Evolutionary conservation across 1,140 invertebrate species (phyloP).

Genomic region (Proales similis): DNA sequence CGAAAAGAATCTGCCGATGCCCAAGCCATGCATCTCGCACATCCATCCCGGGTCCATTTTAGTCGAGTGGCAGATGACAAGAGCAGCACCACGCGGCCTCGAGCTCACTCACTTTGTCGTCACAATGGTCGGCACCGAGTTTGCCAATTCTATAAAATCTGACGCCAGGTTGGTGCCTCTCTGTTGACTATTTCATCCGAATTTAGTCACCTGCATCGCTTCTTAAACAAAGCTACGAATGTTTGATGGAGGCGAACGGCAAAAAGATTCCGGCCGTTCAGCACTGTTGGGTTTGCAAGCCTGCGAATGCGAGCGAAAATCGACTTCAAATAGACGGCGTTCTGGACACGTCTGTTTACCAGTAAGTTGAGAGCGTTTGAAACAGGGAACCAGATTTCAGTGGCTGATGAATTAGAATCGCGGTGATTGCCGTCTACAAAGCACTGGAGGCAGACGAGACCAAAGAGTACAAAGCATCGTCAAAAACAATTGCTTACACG

Average conservation of each 20-base stretch:
- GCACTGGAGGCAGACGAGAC: conserved; percentile 43
- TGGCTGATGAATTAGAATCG: conserved; percentile 42
- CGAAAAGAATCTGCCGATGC: not conserved
- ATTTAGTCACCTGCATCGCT: conserved; percentile 2
- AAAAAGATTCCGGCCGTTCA: conserved; percentile 45
- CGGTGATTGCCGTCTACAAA: conserved; percentile 49
- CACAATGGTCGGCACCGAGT: conserved; percentile 49
- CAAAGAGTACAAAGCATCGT: conserved; percentile 48
- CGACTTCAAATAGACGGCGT: conserved; percentile 46
- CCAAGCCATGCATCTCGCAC: conserved; percentile 20
- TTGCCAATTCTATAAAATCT: conserved; percentile 46
- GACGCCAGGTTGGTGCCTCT: conserved; percentile 45
- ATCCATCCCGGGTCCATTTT: not conserved
- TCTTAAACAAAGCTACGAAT: conserved; percentile 47
- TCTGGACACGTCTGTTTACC: conserved; percentile 45
- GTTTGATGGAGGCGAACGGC: conserved; percentile 47
- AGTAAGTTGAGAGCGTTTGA: conserved; percentile 39
- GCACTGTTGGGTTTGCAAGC: conserved; percentile 47
- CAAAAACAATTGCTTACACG: conserved; percentile 49
- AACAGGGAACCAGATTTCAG: not conserved
- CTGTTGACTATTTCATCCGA: not conserved
- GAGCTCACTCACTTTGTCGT: conserved; percentile 44
- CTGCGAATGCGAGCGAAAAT: conserved; percentile 41
- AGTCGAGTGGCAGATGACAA: conserved; percentile 13
- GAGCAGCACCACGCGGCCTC: not conserved